Evolutionary conservation across 2,888 invertebrate genomes (phyloP), one percentile per base, ranked within the genome.

Genomic region (Athalia circularis): DNA sequence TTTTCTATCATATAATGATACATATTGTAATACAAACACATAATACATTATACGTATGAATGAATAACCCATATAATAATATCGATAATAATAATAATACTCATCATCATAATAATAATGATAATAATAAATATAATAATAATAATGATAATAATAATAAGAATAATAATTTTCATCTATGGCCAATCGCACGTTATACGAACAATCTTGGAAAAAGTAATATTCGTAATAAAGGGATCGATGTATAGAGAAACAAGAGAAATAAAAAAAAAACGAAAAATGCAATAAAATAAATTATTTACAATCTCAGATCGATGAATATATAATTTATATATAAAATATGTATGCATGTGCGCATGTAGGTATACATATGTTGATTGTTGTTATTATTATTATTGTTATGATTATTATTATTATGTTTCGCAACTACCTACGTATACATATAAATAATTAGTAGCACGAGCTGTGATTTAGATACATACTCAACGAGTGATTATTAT

Each of bases 381-480:
- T 29, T 45, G 75, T 54, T 62, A 15, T 47, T 57, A 77, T 77
- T 57, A 57, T 50, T 52, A 64, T 76, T 64, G 47, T 64, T 76
- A 29, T 68, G 43, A n/a, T 29, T 65, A 65, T 65, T 5, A 13
- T 65, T 29, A 29, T 11, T 9, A 29, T 64, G 52, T 62, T 47
- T 65, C 11, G 9, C 13, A 47, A 29, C 9, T 29, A 29, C 29
- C 29, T 29, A 29, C 29, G 29, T 52, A 52, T 52, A 52, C 59
- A 43, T 29, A 67, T 88, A 88, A 89, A 86, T 88, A 89, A 89
- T 88, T 88, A 89, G 89, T 90, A 90, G 89, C 88, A 89, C 86
- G 88, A 89, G 87, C 90, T 90, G 90, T 90, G 90, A 90, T 90
- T 89, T 90, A 90, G 89, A 85, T 89, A 89, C 89, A 87, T 90